Evolutionary conservation across 2,113 vertebrate genomes (phyloP).

Genomic region (Arvicanthis niloticus): DNA sequence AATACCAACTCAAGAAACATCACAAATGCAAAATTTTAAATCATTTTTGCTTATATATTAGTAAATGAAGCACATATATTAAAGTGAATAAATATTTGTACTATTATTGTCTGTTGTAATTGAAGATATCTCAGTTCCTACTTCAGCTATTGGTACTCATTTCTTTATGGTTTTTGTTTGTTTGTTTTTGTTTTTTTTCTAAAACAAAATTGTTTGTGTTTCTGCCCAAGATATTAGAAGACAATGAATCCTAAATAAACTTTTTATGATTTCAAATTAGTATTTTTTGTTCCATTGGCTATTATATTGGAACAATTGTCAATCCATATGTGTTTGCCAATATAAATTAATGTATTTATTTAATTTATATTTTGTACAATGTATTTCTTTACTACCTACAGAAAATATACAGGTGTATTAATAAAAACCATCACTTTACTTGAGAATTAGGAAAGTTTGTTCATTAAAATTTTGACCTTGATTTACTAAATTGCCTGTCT

Average conservation of each 20-base stretch:
- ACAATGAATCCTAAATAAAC: neutral
- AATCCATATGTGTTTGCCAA: neutral
- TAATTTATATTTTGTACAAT: neutral
- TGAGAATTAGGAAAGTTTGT: conserved; percentile 9
- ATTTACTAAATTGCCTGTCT: conserved; percentile 7
- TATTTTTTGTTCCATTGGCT: neutral
- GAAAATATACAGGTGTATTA: neutral
- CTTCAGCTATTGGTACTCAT: conserved; percentile 32
- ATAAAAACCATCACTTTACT: neutral
- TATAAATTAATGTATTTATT: neutral
- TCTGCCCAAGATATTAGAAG: neutral
- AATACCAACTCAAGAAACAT: conserved; percentile 42
- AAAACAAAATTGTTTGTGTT: neutral
- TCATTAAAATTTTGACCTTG: neutral
- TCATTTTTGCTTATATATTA: conserved; percentile 24
- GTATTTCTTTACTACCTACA: neutral
- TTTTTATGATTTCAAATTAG: neutral
- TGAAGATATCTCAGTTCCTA: neutral
- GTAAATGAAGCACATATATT: conserved; percentile 42
- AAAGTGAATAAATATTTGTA: conserved; percentile 42
- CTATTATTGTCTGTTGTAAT: conserved; percentile 7
- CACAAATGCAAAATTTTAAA: conserved; percentile 49
- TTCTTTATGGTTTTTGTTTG: neutral
- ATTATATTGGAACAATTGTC: neutral
- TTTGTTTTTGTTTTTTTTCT: neutral